Percentiles rank a stretch among this genome's conserved stretches.
phyloP scores from a whole-genome alignment of 2,797 vertebrate genomes.

The Coregonus suidteri region DNA sequence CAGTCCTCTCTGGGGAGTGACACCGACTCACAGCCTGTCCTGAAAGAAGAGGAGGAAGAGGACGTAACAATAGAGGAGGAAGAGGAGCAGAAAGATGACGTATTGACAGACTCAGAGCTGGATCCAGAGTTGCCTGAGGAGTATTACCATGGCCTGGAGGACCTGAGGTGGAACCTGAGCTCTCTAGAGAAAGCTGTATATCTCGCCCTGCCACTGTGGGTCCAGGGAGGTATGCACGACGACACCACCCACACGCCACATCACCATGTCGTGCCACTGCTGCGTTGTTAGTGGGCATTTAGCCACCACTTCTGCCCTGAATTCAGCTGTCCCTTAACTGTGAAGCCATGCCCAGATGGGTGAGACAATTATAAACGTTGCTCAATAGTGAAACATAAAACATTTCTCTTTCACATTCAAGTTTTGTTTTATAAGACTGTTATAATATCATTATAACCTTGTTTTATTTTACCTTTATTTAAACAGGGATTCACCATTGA shows the following conservation, averaged over 20 bases:
- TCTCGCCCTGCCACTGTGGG: constrained; percentile 13
- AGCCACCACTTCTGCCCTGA: constrained; percentile 11
- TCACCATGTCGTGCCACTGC: constrained; percentile 13
- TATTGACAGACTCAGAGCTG: not conserved
- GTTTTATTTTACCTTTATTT: too few relatives aligned
- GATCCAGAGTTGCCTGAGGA: not conserved
- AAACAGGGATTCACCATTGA: too few relatives aligned
- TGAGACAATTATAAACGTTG: too few relatives aligned
- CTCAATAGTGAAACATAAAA: too few relatives aligned
- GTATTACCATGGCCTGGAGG: constrained; percentile 7
- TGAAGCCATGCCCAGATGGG: too few relatives aligned
- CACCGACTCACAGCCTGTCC: too few relatives aligned
- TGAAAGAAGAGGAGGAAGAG: not conserved
- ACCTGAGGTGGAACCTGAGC: constrained; percentile 23
- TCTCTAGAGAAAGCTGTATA: constrained; percentile 26
- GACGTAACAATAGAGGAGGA: not conserved
- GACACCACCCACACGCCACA: not conserved
- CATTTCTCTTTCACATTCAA: too few relatives aligned
- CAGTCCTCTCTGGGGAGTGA: too few relatives aligned
- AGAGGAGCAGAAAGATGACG: not conserved
- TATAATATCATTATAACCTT: too few relatives aligned
- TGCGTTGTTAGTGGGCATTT: constrained; percentile 19
- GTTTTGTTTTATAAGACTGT: too few relatives aligned
- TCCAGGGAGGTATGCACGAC: constrained; percentile 15
- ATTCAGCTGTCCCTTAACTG: not conserved